phyloP scores from a whole-genome alignment of 2,113 vertebrate genomes.

The Silurus meridionalis region DNA sequence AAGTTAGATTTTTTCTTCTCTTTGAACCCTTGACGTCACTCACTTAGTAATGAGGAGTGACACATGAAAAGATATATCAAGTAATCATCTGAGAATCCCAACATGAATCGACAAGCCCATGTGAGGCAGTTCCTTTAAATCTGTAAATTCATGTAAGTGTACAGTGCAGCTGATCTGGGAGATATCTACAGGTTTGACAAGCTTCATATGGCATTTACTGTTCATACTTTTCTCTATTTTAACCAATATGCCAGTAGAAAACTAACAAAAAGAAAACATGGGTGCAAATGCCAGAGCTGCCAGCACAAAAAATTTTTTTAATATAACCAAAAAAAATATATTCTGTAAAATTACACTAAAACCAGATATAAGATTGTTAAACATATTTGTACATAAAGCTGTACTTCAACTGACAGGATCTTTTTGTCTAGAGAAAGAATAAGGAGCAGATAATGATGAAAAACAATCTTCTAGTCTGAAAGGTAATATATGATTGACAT shows the following conservation, averaged over 20 bases:
- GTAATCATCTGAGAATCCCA: constrained; percentile 3
- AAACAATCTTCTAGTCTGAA: not conserved
- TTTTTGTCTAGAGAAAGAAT: not conserved
- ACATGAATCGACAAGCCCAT: constrained; percentile 38
- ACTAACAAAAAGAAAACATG: not conserved
- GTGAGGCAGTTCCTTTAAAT: constrained; percentile 20
- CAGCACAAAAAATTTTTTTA: not conserved
- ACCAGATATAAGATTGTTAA: not conserved
- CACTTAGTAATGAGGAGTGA: not conserved
- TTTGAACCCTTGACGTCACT: not conserved
- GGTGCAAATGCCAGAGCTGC: not conserved
- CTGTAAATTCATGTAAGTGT: not conserved
- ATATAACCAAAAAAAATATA: not conserved
- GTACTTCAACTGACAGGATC: not conserved
- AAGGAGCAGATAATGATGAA: not conserved
- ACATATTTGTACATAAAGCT: not conserved
- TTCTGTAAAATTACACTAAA: not conserved
- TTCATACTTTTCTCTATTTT: not conserved
- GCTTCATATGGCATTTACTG: not conserved
- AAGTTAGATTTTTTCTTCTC: not conserved
- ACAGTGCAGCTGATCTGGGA: not conserved
- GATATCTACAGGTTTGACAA: not conserved
- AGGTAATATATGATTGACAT: not conserved
- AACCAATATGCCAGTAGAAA: not conserved
- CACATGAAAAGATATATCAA: not conserved